These are phyloP conservation scores for Cancer borealis DNA, from an alignment of 2,888 invertebrate species.

Conservation along the genomic window DNA sequence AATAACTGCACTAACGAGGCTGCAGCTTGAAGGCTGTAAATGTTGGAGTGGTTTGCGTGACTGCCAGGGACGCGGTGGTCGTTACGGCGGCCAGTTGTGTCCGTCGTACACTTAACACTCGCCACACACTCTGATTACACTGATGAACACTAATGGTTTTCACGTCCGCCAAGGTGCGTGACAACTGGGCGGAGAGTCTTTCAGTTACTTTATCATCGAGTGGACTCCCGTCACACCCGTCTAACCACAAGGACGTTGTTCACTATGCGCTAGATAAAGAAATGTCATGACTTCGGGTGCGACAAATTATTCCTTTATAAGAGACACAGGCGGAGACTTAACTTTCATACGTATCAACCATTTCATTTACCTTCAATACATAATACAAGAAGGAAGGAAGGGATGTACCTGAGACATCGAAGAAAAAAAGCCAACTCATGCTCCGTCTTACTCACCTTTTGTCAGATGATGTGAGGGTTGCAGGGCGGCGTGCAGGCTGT, in stretches of 20 bases:
- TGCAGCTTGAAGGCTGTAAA: slow-evolving; percentile 48
- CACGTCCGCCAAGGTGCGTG: neutral
- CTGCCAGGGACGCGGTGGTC: neutral
- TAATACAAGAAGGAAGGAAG: neutral
- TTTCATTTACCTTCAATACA: neutral
- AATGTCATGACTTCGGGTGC: neutral
- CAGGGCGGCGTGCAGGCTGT: slow-evolving; percentile 67
- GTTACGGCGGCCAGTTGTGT: neutral
- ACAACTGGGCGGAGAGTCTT: neutral
- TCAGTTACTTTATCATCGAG: neutral
- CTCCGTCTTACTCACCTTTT: slow-evolving; percentile 33
- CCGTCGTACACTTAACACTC: neutral
- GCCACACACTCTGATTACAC: slow-evolving; percentile 37
- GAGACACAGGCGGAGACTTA: neutral
- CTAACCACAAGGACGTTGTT: neutral
- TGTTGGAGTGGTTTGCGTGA: slow-evolving; percentile 41
- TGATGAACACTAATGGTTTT: slow-evolving; percentile 21
- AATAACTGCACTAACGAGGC: slow-evolving; percentile 60
- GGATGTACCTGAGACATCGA: neutral
- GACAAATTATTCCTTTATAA: neutral
- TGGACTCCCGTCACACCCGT: neutral
- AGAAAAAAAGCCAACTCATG: neutral
- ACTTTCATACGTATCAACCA: neutral
- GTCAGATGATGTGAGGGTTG: slow-evolving; percentile 61
- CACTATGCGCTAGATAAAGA: too few species aligned